These are phyloP conservation scores for Burhinus oedicnemus DNA, from an alignment of 2,113 vertebrate genomes.

Conservation along the genomic window DNA sequence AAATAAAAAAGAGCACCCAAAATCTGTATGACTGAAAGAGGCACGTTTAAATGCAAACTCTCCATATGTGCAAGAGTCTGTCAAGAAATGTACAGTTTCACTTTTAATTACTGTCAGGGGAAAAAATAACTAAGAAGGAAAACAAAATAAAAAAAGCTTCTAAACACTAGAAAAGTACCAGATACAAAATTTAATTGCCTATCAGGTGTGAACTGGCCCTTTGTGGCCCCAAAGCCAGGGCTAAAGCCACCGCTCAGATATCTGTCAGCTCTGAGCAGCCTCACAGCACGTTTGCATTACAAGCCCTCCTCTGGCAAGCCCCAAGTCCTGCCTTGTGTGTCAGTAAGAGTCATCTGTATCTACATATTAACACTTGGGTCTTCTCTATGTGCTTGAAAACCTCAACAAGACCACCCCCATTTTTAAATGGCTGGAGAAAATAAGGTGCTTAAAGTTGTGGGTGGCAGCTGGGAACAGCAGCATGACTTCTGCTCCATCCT, in stretches of 20 bases:
- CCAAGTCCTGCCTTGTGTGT: background rate
- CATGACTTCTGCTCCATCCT: background rate
- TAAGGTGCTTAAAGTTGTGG: background rate
- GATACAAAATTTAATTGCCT: background rate
- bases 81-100: constrained; percentile 70
- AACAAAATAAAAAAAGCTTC: constrained; percentile 36
- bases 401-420: rapidly evolving
- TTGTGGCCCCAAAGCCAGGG: background rate
- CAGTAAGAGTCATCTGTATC: background rate
- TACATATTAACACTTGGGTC: rapidly evolving
- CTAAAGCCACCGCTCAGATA: rapidly evolving
- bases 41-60: constrained; percentile 70
- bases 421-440: background rate
- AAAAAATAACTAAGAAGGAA: constrained; percentile 55
- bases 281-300: rapidly evolving
- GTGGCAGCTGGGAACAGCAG: background rate
- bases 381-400: rapidly evolving
- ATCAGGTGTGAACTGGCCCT: background rate
- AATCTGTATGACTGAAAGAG: constrained; percentile 73
- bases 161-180: background rate
- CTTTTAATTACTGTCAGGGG: constrained; percentile 67
- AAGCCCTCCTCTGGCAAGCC: background rate
- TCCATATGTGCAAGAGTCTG: constrained; percentile 73
- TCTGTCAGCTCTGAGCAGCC: background rate
- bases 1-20: constrained; percentile 63